phyloP scores from a whole-genome alignment of 2,888 invertebrate species.

The Drosophila histrio region DNA sequence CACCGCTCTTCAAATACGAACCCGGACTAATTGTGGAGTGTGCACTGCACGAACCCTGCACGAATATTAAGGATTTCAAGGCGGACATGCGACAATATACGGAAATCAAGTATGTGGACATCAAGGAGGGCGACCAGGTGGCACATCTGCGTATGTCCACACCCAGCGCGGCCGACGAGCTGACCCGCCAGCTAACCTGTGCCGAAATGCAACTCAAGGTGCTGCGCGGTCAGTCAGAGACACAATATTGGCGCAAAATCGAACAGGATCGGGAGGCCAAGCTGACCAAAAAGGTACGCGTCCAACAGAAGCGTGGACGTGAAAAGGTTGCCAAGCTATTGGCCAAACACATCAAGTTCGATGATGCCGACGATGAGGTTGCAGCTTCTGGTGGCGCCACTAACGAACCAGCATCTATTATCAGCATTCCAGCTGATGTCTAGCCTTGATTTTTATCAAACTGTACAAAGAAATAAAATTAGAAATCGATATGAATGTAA shows the following conservation, averaged over 20 bases:
- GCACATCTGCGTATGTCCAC: conserved; percentile 89
- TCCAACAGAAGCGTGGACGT: conserved; percentile 81
- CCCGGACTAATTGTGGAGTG: conserved; percentile 90
- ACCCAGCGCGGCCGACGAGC: conserved; percentile 84
- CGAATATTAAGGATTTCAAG: conserved; percentile 89
- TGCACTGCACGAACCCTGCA: conserved; percentile 87
- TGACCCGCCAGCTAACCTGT: conserved; percentile 73
- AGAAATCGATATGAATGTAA: neutral
- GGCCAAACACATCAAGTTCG: conserved; percentile 82
- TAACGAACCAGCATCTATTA: neutral
- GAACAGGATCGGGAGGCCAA: conserved; percentile 85
- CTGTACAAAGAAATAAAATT: neutral
- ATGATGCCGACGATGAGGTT: conserved; percentile 71
- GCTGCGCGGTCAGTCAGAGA: conserved; percentile 88
- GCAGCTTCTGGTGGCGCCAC: conserved; percentile 3
- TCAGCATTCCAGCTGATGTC: conserved; percentile 19
- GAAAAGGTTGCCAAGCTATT: conserved; percentile 80
- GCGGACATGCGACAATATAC: conserved; percentile 87
- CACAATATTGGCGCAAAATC: conserved; percentile 92
- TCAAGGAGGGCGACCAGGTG: conserved; percentile 88
- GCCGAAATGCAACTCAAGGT: conserved; percentile 83
- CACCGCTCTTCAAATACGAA: conserved; percentile 84
- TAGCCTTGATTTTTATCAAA: neutral
- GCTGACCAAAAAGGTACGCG: conserved; percentile 80
- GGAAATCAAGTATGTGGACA: conserved; percentile 91